Evolutionary conservation across 2,888 invertebrate species (phyloP).

Genomic region (Ceraclea dissimilis): DNA sequence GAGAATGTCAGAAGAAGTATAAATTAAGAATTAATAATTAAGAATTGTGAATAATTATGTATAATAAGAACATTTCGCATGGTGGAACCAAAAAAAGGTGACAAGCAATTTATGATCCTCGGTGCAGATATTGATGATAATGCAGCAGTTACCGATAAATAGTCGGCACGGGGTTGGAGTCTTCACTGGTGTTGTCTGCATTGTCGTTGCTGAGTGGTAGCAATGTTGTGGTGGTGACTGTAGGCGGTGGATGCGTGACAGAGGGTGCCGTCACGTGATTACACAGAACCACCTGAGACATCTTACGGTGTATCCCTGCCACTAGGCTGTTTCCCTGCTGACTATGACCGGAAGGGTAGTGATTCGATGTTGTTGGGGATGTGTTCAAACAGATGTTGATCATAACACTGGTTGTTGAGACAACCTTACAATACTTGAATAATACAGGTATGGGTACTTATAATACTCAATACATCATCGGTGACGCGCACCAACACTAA

Average conservation of each 20-base stretch:
- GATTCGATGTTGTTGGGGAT: conserved; percentile 21
- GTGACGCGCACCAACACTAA: conserved; percentile 1
- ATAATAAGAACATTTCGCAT: background rate
- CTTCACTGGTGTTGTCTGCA: conserved; percentile 77
- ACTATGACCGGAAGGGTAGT: conserved; percentile 14
- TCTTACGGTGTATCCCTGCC: conserved; percentile 38
- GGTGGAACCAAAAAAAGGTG: conserved; percentile 7
- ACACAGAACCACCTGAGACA: conserved; percentile 70
- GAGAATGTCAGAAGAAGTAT: no score
- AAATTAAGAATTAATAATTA: no score
- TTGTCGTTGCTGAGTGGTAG: conserved; percentile 39
- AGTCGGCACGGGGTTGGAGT: conserved; percentile 77
- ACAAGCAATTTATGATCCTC: conserved; percentile 3
- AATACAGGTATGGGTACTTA: background rate
- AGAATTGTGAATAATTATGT: no score
- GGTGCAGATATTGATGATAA: conserved; percentile 12
- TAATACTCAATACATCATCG: conserved; percentile 2
- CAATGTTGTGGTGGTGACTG: conserved; percentile 35
- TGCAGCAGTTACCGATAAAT: conserved; percentile 70
- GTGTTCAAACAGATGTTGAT: conserved; percentile 25
- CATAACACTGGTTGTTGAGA: conserved; percentile 17
- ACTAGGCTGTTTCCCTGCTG: conserved; percentile 16
- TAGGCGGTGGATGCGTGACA: conserved; percentile 27
- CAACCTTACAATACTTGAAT: background rate
- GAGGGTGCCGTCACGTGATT: conserved; percentile 41